phyloP scores from a whole-genome alignment of 2,888 invertebrate species.

The Colostygia pectinataria region DNA sequence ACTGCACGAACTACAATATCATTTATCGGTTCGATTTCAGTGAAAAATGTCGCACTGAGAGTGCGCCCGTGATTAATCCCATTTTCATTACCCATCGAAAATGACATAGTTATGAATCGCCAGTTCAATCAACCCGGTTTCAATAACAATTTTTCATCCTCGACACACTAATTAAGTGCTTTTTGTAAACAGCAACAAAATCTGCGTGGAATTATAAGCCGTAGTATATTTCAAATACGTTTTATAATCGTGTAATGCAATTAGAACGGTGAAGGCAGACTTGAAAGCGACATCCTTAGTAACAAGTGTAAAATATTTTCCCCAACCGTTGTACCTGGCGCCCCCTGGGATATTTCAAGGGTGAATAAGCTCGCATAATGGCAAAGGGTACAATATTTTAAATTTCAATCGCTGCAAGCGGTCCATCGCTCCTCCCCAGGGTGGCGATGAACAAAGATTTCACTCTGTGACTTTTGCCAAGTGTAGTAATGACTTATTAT shows the following conservation, averaged over 20 bases:
- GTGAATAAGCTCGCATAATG: constrained; percentile 83
- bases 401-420: constrained; percentile 83
- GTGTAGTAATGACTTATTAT: constrained; percentile 74
- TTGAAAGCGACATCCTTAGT: constrained; percentile 79
- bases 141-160: constrained; percentile 83
- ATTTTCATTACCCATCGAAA: constrained; percentile 78
- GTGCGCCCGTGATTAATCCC: constrained; percentile 67
- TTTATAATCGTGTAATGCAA: constrained; percentile 43
- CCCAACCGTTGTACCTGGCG: constrained; percentile 81
- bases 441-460: constrained; percentile 76
- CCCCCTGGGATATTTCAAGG: constrained; percentile 84
- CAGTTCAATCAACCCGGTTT: constrained; percentile 79
- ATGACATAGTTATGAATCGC: constrained; percentile 80
- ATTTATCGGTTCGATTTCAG: constrained; percentile 57
- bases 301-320: constrained; percentile 84
- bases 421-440: constrained; percentile 67
- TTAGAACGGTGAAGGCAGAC: constrained; percentile 57
- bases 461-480: constrained; percentile 73
- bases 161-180: constrained; percentile 82
- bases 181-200: constrained; percentile 73
- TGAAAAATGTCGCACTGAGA: constrained; percentile 53
- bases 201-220: constrained; percentile 46
- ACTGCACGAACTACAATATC: constrained; percentile 58
- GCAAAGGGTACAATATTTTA: constrained; percentile 84
- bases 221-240: constrained; percentile 42